phyloP scores from a whole-genome alignment of 2,797 vertebrate species.

The Scolopax rusticola region DNA sequence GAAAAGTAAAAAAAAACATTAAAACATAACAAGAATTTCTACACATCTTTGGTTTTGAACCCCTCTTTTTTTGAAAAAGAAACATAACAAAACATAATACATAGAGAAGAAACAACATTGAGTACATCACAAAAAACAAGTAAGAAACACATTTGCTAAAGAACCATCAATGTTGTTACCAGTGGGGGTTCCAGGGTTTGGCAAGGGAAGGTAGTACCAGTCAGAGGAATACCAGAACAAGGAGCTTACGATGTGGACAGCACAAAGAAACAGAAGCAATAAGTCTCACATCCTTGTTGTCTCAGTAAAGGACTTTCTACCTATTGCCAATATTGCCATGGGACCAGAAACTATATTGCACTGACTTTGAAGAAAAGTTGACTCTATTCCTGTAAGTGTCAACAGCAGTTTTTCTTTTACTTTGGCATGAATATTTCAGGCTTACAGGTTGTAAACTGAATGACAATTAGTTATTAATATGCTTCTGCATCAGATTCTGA shows the following conservation, averaged over 20 bases:
- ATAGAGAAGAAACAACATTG: conserved; percentile 70
- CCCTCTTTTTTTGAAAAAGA: conserved; percentile 15
- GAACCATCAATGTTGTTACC: conserved; percentile 67
- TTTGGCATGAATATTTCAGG: background rate
- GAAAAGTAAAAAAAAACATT: conserved; percentile 17
- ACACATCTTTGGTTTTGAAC: conserved; percentile 44
- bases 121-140: conserved; percentile 78
- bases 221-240: conserved; percentile 42
- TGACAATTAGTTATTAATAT: background rate
- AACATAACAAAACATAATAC: conserved; percentile 59
- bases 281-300: conserved; percentile 8
- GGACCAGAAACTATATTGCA: background rate
- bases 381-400: background rate
- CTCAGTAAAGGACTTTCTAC: conserved; percentile 10
- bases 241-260: conserved; percentile 9
- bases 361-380: background rate
- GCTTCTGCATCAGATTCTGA: background rate
- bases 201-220: conserved; percentile 54
- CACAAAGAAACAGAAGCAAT: conserved; percentile 28
- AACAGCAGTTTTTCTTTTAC: background rate
- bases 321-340: background rate
- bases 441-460: background rate
- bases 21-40: conserved; percentile 14
- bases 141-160: conserved; percentile 74
- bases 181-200: conserved; percentile 66